Evolutionary conservation across 2,888 invertebrate genomes (phyloP).

Genomic region (Andricus curvator): DNA sequence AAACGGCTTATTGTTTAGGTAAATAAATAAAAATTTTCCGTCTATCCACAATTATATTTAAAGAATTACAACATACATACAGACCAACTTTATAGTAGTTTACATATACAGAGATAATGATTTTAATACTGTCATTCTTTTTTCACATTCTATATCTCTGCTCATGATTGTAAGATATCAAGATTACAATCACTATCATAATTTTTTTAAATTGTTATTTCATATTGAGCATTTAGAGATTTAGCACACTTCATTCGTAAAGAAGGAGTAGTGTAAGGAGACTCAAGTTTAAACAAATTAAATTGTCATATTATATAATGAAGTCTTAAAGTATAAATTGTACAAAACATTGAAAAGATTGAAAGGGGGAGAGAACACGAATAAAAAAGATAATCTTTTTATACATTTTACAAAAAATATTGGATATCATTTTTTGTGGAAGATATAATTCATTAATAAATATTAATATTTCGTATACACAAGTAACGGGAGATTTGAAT

Average conservation of each 20-base stretch:
- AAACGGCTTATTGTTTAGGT: not conserved
- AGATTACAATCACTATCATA: not conserved
- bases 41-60: constrained; percentile 30
- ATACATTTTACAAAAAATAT: constrained; percentile 51
- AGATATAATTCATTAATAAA: constrained; percentile 40
- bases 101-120: not conserved
- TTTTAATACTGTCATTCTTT: not conserved
- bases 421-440: constrained; percentile 1
- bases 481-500: not conserved
- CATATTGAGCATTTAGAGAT: not conserved
- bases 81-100: constrained; percentile 6
- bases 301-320: not conserved
- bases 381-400: constrained; percentile 50
- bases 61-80: constrained; percentile 17
- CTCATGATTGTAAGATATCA: not conserved
- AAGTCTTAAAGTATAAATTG: not conserved
- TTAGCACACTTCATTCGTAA: not conserved
- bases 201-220: not conserved
- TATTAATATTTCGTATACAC: not conserved
- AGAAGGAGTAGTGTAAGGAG: not conserved
- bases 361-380: constrained; percentile 44
- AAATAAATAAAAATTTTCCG: constrained; percentile 4
- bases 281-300: constrained; percentile 7
- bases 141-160: not conserved
- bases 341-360: constrained; percentile 17